Evolutionary conservation across 2,797 vertebrate genomes (phyloP), one percentile per base, ranked within the genome.

Genomic region (Bucorvus abyssinicus): DNA sequence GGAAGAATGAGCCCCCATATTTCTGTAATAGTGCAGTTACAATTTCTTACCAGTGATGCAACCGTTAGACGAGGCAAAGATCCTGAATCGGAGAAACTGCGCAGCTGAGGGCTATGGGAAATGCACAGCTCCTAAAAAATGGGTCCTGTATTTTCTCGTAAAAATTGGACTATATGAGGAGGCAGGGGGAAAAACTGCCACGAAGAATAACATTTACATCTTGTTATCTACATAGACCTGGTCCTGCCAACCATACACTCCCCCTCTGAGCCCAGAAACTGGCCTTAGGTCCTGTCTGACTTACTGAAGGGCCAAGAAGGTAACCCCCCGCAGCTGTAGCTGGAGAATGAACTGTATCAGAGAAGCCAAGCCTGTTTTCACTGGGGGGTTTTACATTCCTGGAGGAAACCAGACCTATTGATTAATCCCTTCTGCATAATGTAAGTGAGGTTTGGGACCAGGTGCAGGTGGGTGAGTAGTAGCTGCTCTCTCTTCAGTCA

Each of bases 271-370:
- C 12, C 14, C 29, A 90, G 59, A 73, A 78, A 8, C 17, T 20
- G 38, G 30, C 47, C 15, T 45, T 8, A 30, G 0, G 3, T 56
- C 32, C 47, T 63, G 27, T 29, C 22, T 42, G 44, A 21, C 32
- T 23, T 50, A 12, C 29, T n/a, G 57, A 53, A 57, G 79, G 69
- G 38, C 27, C 75, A 49, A 83, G 29, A 40, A 80, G 38, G 17
- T 17, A 67, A 59, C 16, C 2, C n/a, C 1, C 2, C 0, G 2
- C 17, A 59, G 34, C 1, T 52, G n/a, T 50, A 95, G 69, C 50
- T 88, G 57, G 53, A 93, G 50, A 45, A 1, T 27, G 68, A 87
- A 47, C 6, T 36, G 0, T 12, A 69, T 32, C 16, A 78, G 61
- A 78, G 45, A 84, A 73, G 21, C 22, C 24, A 78, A 65, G 38